phyloP scores from a whole-genome alignment of 2,113 vertebrate genomes.

The Apodemus speciosus region DNA sequence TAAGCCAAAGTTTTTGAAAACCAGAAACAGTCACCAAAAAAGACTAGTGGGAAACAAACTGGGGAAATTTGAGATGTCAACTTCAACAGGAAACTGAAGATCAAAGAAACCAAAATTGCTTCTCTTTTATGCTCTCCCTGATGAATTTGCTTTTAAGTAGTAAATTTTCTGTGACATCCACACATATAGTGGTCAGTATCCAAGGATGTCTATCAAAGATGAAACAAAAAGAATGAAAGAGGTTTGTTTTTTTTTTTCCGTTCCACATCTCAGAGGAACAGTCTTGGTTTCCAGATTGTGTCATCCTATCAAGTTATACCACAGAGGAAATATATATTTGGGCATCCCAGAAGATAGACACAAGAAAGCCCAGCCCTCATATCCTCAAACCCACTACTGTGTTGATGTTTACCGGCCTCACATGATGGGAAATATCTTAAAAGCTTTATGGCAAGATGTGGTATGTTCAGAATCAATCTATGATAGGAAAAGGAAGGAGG shows the following conservation, averaged over 20 bases:
- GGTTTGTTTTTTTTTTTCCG: not conserved
- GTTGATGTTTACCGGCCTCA: not conserved
- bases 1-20: constrained; percentile 33
- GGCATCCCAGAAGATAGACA: not conserved
- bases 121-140: constrained; percentile 3
- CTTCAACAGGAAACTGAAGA: constrained; percentile 45
- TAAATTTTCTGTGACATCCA: not conserved
- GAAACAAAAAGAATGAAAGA: not conserved
- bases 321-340: not conserved
- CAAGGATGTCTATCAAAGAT: not conserved
- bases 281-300: not conserved
- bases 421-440: not conserved
- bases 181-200: not conserved
- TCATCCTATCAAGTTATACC: not conserved
- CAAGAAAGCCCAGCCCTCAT: not conserved
- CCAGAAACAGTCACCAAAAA: not conserved
- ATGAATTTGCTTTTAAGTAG: constrained; percentile 47
- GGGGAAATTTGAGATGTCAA: constrained; percentile 16
- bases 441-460: not conserved
- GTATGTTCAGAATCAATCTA: not conserved
- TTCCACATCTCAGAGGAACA: not conserved
- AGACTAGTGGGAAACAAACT: not conserved
- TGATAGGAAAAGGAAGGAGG: not conserved
- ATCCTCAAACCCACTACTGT: not conserved
- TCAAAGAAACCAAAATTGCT: constrained; percentile 57